phyloP scores from a whole-genome alignment of 2,113 vertebrate species.

The Scalopus aquaticus region DNA sequence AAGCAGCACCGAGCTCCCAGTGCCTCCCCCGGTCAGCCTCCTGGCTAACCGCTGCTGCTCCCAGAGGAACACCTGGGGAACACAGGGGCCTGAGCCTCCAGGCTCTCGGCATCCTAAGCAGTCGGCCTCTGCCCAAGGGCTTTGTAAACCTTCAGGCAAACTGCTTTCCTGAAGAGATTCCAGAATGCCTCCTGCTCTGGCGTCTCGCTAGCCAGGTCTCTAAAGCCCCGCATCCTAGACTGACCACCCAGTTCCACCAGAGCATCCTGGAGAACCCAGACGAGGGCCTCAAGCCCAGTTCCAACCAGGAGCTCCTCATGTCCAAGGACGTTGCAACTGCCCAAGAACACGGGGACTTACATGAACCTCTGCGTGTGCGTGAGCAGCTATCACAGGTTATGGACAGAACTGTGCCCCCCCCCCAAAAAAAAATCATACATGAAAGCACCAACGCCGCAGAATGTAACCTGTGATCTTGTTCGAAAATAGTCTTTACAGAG shows the following conservation, averaged over 20 bases:
- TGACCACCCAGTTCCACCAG: neutral
- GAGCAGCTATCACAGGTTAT: neutral
- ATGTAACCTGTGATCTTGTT: neutral
- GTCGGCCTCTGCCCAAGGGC: neutral
- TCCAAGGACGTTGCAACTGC: neutral
- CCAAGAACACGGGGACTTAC: neutral
- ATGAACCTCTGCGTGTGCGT: rapidly evolving
- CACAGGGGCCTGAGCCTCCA: neutral
- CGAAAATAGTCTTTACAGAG: neutral
- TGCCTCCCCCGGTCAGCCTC: constrained; percentile 82
- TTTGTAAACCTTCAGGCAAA: neutral
- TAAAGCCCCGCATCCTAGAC: neutral
- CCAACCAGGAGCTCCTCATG: neutral
- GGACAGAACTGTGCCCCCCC: neutral
- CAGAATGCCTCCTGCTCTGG: neutral
- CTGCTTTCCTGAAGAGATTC: neutral
- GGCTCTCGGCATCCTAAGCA: neutral
- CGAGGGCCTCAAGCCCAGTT: neutral
- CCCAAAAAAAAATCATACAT: neutral
- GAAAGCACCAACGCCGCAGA: neutral
- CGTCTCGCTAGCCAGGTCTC: neutral
- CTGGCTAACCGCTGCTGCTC: constrained; percentile 88
- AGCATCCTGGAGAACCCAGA: neutral
- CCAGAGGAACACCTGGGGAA: constrained; percentile 90
- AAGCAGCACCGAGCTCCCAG: constrained; percentile 82